A percentile compares a stretch with the other conserved stretches of the same genome.
phyloP scores from a whole-genome alignment of 2,888 invertebrate genomes.

The Flexamia atlantica region DNA sequence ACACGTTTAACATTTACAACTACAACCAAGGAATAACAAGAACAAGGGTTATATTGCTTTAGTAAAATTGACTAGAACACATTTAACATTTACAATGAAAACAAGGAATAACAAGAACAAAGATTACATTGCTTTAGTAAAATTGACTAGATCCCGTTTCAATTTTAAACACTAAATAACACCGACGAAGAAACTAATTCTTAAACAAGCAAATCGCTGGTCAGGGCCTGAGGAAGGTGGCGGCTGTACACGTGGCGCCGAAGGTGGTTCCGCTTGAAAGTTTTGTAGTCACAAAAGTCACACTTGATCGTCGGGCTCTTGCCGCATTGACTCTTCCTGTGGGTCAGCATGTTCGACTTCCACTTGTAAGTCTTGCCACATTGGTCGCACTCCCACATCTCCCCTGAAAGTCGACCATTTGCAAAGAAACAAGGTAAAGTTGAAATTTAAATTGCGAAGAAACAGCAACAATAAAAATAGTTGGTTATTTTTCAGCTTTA shows the following conservation, averaged over 20 bases:
- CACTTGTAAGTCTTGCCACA: conserved; percentile 71
- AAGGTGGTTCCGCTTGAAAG: conserved; percentile 73
- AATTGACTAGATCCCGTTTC: not conserved
- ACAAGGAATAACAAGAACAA: not conserved
- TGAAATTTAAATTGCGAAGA: no score
- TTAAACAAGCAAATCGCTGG: not conserved
- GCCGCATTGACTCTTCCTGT: conserved; percentile 74
- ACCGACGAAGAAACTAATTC: not conserved
- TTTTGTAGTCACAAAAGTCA: conserved; percentile 73
- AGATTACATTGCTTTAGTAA: not conserved
- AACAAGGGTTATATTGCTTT: not conserved
- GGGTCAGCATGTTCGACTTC: conserved; percentile 67
- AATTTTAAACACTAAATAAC: not conserved
- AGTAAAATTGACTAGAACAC: no score
- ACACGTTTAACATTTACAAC: no score
- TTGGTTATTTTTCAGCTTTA: no score
- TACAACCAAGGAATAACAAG: not conserved
- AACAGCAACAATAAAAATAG: no score
- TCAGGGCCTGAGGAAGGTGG: conserved; percentile 64
- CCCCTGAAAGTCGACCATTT: not conserved
- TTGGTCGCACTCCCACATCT: conserved; percentile 61
- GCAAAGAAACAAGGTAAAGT: not conserved
- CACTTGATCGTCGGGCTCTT: conserved; percentile 73
- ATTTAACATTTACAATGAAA: no score
- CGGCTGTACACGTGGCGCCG: conserved; percentile 73